Evolutionary conservation across 2,113 vertebrate genomes (phyloP).

Genomic region (Thamnaconus septentrionalis): DNA sequence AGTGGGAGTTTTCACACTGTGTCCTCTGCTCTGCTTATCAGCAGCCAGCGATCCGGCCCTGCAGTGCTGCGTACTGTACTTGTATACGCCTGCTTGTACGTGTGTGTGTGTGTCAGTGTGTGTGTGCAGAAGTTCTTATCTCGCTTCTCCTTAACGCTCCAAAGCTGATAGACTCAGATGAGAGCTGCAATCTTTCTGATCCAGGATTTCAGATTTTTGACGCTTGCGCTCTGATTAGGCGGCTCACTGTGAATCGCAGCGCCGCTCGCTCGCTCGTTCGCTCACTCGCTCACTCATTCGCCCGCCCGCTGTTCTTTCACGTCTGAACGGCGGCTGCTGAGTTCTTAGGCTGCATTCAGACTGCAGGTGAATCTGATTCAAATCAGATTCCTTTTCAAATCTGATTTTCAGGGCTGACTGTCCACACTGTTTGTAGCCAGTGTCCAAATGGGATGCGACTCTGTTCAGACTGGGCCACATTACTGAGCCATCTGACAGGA

Average conservation of each 20-base stretch:
- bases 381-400: too few species aligned
- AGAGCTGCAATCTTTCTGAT: slow-evolving; percentile 40
- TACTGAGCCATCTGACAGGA: too few species aligned
- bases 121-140: slow-evolving; percentile 43
- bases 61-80: slow-evolving; percentile 28
- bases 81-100: slow-evolving; percentile 7
- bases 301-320: too few species aligned
- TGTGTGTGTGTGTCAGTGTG: slow-evolving; percentile 6
- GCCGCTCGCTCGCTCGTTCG: neutral
- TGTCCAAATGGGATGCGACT: too few species aligned
- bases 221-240: slow-evolving; percentile 2
- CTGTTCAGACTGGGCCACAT: too few species aligned
- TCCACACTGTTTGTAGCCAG: too few species aligned
- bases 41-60: slow-evolving; percentile 56
- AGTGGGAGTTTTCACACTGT: slow-evolving; percentile 68
- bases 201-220: slow-evolving; percentile 14
- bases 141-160: slow-evolving; percentile 33
- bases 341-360: too few species aligned
- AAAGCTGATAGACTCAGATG: slow-evolving; percentile 38
- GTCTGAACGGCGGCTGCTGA: too few species aligned
- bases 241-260: neutral
- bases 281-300: too few species aligned
- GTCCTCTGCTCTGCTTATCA: slow-evolving; percentile 67
- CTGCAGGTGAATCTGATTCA: too few species aligned
- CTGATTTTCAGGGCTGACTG: too few species aligned